Base-by-base conservation (phyloP, 1,140 invertebrate genomes). In the Aethina tumida region DNA sequence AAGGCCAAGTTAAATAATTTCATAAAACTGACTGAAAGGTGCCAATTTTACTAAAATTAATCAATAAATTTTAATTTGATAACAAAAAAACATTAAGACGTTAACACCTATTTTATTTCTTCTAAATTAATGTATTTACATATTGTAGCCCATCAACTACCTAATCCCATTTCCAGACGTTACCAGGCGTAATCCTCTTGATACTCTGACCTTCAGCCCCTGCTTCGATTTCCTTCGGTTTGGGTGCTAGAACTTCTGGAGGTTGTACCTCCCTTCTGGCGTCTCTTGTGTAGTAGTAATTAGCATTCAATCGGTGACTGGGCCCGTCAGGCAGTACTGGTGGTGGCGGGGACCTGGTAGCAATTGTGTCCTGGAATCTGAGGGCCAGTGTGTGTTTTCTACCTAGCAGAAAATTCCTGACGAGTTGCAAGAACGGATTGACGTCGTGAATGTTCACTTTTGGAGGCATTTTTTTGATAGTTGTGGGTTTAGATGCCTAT, bases 251-350 rank as follows among this genome's bases (percentile, higher is more conserved):
- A 36, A 77, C 63, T 21, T 69, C 46, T 7, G 86, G 84, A 8
- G 81, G 84, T 27, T 56, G 41, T 8, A 83, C 75, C 59, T 83
- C 75, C 36, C 81, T 65, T 41, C 87, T 72, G 0, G 61, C 81
- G 70, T 92, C 88, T 51, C 85, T 70, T 1, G 63, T 63, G 49
- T 67, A 83, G 52, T 92, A 93, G 55, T 88, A 88, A 58, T 91
- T 88, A 39, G 70, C 69, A 25, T 75, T 73, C 27, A 80, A 56
- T 38, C 65, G 65, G 58, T 84, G 77, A 31, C 74, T 65, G 2
- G 77, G 73, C 20, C 87, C 88, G 33, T 74, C 77, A 9, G 87
- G 86, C 17, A 92, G 48, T 27, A 71, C 52, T 21, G 88, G 86
- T 13, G 65, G 74, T 3, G 83, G 82, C 53, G 86, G 84, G 21